Conservation (phyloP, 2,113 vertebrate species). For the Xenotilapia leptura region DNA sequence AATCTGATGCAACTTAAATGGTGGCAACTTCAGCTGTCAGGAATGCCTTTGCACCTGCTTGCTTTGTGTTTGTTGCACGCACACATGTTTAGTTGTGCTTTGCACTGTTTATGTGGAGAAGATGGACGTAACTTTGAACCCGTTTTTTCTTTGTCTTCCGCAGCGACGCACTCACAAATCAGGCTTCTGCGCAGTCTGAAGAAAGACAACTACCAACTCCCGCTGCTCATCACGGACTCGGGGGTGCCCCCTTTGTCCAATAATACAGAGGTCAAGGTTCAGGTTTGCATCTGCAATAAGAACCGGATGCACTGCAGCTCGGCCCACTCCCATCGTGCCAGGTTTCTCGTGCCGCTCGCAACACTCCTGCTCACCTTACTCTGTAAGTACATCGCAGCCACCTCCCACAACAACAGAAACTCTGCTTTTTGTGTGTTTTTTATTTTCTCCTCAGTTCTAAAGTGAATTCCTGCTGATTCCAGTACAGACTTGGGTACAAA, state of each 20-base stretch:
- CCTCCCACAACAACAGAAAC: background rate
- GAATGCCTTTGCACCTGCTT: background rate
- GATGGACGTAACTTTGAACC: background rate
- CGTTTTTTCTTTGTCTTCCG: background rate
- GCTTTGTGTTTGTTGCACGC: background rate
- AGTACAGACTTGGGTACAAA: background rate
- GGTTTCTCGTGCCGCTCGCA: constrained; percentile 68
- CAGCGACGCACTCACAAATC: constrained; percentile 89
- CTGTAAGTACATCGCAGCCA: constrained; percentile 42
- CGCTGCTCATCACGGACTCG: constrained; percentile 91
- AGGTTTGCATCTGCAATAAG: constrained; percentile 96
- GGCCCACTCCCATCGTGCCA: constrained; percentile 65
- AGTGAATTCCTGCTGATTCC: background rate
- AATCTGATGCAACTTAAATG: background rate
- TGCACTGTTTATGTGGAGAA: background rate
- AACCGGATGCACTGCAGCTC: constrained; percentile 93
- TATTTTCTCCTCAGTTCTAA: background rate
- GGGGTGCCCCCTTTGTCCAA: constrained; percentile 89
- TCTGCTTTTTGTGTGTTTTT: background rate
- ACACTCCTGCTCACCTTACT: constrained; percentile 42
- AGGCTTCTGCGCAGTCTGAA: constrained; percentile 90
- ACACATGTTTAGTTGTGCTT: background rate
- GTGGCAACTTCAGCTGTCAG: constrained; percentile 10
- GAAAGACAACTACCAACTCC: constrained; percentile 93
- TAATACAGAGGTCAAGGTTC: constrained; percentile 89